Base-by-base conservation (phyloP, 2,797 vertebrate genomes). In the Coilia nasus region DNA sequence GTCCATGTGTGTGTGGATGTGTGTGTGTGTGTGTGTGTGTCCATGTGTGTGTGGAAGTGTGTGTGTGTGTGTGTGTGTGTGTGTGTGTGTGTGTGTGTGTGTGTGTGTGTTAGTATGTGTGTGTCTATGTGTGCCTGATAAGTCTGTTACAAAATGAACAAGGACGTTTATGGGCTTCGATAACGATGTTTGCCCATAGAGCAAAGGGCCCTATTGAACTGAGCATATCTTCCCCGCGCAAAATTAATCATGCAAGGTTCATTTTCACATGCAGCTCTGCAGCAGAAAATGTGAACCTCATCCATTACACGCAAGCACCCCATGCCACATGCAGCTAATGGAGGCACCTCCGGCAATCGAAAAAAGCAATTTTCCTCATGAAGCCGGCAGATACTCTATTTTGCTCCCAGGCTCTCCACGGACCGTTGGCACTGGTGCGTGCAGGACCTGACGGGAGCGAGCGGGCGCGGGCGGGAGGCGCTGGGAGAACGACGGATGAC, bases 321-420 rank as follows among this genome's bases (percentile, higher is more conserved):
- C 90, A 91, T 93, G 89, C 92, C 94, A 92, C 90, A 84, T 75
- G 90, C 92, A 92, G 93, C 94, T 94, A 94, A 92, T 93, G 91
- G 93, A 93, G 91, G 91, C 90, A 94, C 91, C 93, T 95, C 92
- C 89, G 91, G 93, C 93, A 92, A 95, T 95, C 64, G 47, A 92
- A 91, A 92, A 93, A 95, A 94, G 93, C 93, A 92, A 95, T 95
- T 95, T 95, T 95, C 95, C 95, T 94, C 92, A 93, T 95, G 94
- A 92, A 94, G 93, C 93, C 91, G 90, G 94, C 91, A 94, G 94
- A 95, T 94, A 92, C 91, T 94, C 93, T 91, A 95, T 95, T 95
- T 95, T 93, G 92, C 67, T 92, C 93, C 88, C 85, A 35, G 91
- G 90, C 90, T 93, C 94, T 95, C 93, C 89, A 50, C 60, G 90